phyloP scores from a whole-genome alignment of 1,140 invertebrate genomes.

The Rhagoletis pomonella region DNA sequence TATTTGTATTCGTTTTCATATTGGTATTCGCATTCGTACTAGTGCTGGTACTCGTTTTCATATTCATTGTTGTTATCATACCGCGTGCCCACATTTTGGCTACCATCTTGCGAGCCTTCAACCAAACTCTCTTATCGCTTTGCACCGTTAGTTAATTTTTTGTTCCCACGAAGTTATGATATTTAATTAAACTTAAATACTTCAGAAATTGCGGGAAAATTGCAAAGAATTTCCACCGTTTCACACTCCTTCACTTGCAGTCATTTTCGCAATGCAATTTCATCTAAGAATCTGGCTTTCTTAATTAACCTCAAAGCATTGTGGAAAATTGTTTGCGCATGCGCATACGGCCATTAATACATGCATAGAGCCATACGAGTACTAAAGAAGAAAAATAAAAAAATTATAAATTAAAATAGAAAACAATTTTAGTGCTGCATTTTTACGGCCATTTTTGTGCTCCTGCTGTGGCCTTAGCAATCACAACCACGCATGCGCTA shows the following conservation, averaged over 20 bases:
- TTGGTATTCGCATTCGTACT: too few relatives aligned
- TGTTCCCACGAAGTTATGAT: too few relatives aligned
- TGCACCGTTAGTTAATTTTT: too few relatives aligned
- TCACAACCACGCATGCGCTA: neutral
- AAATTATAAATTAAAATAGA: too few relatives aligned
- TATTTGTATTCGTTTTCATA: too few relatives aligned
- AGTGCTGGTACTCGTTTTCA: too few relatives aligned
- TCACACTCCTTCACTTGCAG: constrained; percentile 4
- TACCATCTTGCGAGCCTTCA: too few relatives aligned
- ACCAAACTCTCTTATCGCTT: too few relatives aligned
- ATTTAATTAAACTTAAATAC: constrained; percentile 5
- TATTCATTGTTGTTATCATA: too few relatives aligned
- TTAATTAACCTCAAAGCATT: constrained; percentile 32
- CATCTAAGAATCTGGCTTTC: neutral
- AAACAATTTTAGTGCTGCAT: neutral
- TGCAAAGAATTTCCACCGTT: neutral
- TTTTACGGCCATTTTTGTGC: constrained; percentile 34
- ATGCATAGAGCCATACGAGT: neutral
- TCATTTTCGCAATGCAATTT: constrained; percentile 23
- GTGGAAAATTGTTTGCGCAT: constrained; percentile 36
- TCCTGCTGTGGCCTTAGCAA: neutral
- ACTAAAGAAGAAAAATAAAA: too few relatives aligned
- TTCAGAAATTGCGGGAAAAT: constrained; percentile 11
- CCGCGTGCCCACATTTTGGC: too few relatives aligned
- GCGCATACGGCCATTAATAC: constrained; percentile 16